Percentiles rank a stretch among this genome's conserved stretches.
Conservation (phyloP, 2,797 vertebrate species). For the Mormyrus proboscirostris region DNA sequence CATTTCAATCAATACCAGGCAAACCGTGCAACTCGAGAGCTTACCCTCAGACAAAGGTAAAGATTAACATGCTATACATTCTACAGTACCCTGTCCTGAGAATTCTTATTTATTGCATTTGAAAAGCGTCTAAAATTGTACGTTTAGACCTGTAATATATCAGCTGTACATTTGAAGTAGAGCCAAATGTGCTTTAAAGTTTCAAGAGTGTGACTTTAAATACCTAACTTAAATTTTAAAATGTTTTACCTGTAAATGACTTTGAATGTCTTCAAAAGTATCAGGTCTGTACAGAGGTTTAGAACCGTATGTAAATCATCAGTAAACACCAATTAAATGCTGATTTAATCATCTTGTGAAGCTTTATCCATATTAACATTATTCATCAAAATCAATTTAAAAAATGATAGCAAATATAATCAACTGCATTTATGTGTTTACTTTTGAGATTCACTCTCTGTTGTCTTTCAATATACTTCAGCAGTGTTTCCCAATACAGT, state of each 20-base stretch:
- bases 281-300: background rate
- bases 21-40: slow-evolving; percentile 63
- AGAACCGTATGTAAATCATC: background rate
- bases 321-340: background rate
- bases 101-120: background rate
- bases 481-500: background rate
- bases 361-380: background rate
- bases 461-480: background rate
- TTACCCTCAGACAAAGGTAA: slow-evolving; percentile 84
- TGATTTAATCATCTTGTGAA: background rate
- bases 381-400: background rate
- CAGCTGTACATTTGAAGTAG: background rate
- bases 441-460: background rate
- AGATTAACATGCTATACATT: background rate
- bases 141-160: background rate
- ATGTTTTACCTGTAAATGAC: background rate
- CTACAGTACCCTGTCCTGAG: background rate
- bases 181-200: background rate
- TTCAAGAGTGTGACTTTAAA: background rate
- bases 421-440: background rate
- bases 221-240: background rate
- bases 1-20: slow-evolving; percentile 86
- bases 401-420: background rate
- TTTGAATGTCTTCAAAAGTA: background rate
- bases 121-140: background rate